A percentile compares a stretch with the other conserved stretches of the same genome.
phyloP scores from a whole-genome alignment of 2,113 vertebrate species.

The rat (Rattus norvegicus) region GRCr8 NC_086034.1:57461501-57462000 shows the following conservation, averaged over 20 bases:
- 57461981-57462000: neutral
- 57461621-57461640: neutral
- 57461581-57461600: constrained; percentile 3
- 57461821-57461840: constrained; percentile 15
- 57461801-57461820: constrained; percentile 21
- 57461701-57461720: constrained; percentile 66
- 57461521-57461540: neutral
- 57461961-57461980: neutral
- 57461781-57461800: constrained; percentile 32
- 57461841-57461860: constrained; percentile 13
- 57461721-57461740: constrained; percentile 65
- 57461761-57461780: constrained; percentile 61
- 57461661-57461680: constrained; percentile 53
- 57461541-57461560: neutral
- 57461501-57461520: neutral
- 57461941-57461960: neutral
- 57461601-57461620: constrained; percentile 33
- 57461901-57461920: neutral
- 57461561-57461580: neutral
- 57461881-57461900: neutral
- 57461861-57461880: too few relatives aligned
- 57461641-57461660: neutral
- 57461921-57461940: neutral
- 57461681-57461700: constrained; percentile 48
- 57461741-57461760: constrained; percentile 50